Percentiles rank a stretch among this genome's conserved stretches.
These are phyloP conservation scores for Zaprionus lachaisei DNA, from an alignment of 1,140 invertebrate genomes.

Conservation along the genomic window DNA sequence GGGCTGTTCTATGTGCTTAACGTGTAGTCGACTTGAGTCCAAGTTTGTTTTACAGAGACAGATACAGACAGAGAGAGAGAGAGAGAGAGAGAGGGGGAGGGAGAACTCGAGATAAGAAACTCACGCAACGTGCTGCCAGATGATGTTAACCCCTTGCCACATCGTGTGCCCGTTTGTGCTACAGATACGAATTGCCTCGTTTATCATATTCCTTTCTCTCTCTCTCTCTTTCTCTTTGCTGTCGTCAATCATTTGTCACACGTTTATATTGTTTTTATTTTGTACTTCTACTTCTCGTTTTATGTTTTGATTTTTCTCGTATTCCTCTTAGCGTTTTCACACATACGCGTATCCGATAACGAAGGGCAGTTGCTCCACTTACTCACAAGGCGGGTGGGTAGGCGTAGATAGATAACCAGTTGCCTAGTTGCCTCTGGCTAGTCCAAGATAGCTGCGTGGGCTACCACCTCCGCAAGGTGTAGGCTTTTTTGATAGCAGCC, in stretches of 20 bases:
- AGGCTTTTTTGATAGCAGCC: slow-evolving; percentile 56
- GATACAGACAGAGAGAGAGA: slow-evolving; percentile 13
- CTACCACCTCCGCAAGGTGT: slow-evolving; percentile 58
- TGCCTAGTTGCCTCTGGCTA: slow-evolving; percentile 14
- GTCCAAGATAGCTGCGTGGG: slow-evolving; percentile 57
- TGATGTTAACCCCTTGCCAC: slow-evolving; percentile 69
- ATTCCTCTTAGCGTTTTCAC: slow-evolving; percentile 28
- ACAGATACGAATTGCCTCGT: slow-evolving; percentile 47
- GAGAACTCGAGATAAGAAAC: slow-evolving; percentile 58
- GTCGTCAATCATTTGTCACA: slow-evolving; percentile 78
- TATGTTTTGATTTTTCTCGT: slow-evolving; percentile 35
- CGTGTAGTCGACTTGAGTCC: slow-evolving; percentile 18
- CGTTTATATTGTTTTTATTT: slow-evolving; percentile 37
- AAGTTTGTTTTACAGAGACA: slow-evolving; percentile 69
- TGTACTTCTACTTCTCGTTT: slow-evolving; percentile 12
- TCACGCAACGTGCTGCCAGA: slow-evolving; percentile 2
- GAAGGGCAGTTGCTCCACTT: slow-evolving; percentile 71
- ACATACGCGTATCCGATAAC: slow-evolving; percentile 53
- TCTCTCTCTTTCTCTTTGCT: slow-evolving; percentile 17
- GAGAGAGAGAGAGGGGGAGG: neutral
- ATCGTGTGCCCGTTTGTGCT: slow-evolving; percentile 20
- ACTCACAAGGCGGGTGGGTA: slow-evolving; percentile 43
- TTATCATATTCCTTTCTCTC: slow-evolving; percentile 53
- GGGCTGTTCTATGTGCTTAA: slow-evolving; percentile 31
- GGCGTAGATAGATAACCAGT: slow-evolving; percentile 57